Base-by-base conservation (phyloP, 37 sponge, comb jelly and placozoan species). In the Hexactinellida sp. region DNA sequence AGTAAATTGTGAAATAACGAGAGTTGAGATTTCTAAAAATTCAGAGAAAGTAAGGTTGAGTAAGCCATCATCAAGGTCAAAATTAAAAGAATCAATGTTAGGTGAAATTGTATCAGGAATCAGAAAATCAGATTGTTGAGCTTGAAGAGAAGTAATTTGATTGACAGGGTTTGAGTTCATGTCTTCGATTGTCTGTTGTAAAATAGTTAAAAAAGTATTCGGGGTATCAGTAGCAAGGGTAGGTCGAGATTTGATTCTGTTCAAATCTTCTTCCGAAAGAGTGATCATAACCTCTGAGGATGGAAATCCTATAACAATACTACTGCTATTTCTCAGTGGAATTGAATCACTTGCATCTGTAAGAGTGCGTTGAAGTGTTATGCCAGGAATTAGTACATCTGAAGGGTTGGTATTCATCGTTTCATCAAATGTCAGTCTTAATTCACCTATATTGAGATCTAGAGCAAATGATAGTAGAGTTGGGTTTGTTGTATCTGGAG, bases 1-100 rank as follows among this genome's bases (percentile, higher is more conserved):
- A 21, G 54, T 37, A 1, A 94, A 10, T 54, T 54, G 24, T 24
- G 84, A 83, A 10, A 86, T 47, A 37, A 36, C 0, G 30, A 91
- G 88, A 9, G 41, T 36, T 37, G 87, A 36, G 13, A 54, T 35
- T 0, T 83, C 41, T 7, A 93, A 86, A 83, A 89, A 86, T 84
- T 95, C 96, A 25, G 94, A 93, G 82, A 93, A 93, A 25, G 86
- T 55, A 54, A 95, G 89, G 24, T 37, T 37, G 36, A 95, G 84
- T 0, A 37, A 82, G 24, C 93, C 96, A 3, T 36, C 54, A 85
- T 93, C 76, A 51, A 93, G 54, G 82, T 95, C 92, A 21, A 95
- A 76, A 36, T 95, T 88, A 88, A 95, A 92, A 34, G 35, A 34
- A 25, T 52, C 63, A 30, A 95, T 88, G 28, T 51, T 84, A 35